Conservation (phyloP, 2,113 vertebrate genomes). For the Planiliza haematocheilus region DNA sequence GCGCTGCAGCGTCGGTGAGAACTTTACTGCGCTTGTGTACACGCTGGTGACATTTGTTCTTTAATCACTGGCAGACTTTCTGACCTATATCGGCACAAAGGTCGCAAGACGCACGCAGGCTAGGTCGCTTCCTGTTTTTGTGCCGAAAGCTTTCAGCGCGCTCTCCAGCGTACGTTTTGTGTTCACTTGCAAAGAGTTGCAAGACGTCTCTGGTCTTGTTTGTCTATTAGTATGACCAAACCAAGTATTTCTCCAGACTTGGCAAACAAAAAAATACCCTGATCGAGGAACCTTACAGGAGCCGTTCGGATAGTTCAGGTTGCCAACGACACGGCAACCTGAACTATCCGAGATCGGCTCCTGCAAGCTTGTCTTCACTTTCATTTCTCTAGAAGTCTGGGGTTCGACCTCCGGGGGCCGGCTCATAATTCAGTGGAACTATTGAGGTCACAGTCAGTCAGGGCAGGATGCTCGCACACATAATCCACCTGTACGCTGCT, state of each 20-base stretch:
- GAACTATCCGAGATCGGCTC: no score
- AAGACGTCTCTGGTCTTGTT: no score
- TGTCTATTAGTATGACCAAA: no score
- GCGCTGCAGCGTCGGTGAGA: no score
- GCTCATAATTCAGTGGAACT: not conserved
- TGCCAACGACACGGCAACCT: no score
- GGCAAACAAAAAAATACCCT: not conserved
- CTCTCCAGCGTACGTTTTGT: no score
- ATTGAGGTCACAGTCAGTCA: constrained; percentile 20
- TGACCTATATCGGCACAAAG: constrained; percentile 34
- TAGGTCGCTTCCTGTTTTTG: constrained; percentile 1
- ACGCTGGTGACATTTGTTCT: not conserved
- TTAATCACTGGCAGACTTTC: constrained; percentile 14
- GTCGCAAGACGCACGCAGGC: not conserved
- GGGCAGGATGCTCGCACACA: not conserved
- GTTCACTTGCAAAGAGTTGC: no score
- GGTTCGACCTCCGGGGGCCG: not conserved
- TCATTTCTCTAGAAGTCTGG: not conserved
- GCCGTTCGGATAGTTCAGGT: not conserved
- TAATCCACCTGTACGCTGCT: constrained; percentile 9
- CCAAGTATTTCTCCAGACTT: not conserved
- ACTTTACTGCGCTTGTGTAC: not conserved
- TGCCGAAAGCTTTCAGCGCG: not conserved
- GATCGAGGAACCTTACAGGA: not conserved
- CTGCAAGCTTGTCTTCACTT: not conserved